Conservation (phyloP, 1,140 invertebrate species). For the Drosophila tani region DNA sequence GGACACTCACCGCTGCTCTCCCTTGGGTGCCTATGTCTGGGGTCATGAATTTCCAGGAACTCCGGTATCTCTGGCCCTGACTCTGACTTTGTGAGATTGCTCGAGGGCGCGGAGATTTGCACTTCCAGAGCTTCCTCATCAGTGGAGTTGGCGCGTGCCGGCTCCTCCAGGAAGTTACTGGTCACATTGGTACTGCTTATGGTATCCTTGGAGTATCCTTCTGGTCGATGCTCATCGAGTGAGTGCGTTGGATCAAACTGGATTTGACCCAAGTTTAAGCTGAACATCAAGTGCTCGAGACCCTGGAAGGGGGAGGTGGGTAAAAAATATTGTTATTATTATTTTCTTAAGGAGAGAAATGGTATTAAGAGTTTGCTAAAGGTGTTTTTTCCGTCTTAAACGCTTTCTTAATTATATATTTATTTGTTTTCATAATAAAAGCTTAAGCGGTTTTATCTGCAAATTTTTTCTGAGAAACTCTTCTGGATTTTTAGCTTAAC, state of each 20-base stretch:
- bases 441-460: too few species aligned
- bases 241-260: slow-evolving; percentile 87
- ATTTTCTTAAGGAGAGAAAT: too few species aligned
- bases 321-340: not conserved
- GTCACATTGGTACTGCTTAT: not conserved
- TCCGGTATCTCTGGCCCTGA: slow-evolving; percentile 23
- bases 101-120: slow-evolving; percentile 25
- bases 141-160: slow-evolving; percentile 7
- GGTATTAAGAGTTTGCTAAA: too few species aligned
- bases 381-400: too few species aligned
- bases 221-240: slow-evolving; percentile 86
- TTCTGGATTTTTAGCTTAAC: too few species aligned
- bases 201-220: slow-evolving; percentile 71
- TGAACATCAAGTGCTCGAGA: slow-evolving; percentile 88
- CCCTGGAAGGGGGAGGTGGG: slow-evolving; percentile 85
- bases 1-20: slow-evolving; percentile 69
- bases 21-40: slow-evolving; percentile 86
- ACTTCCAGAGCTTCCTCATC: slow-evolving; percentile 47
- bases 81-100: slow-evolving; percentile 6
- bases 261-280: slow-evolving; percentile 86
- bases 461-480: too few species aligned
- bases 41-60: slow-evolving; percentile 87
- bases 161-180: slow-evolving; percentile 13
- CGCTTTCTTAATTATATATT: too few species aligned
- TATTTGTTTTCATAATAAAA: too few species aligned